Evolutionary conservation across 2,797 vertebrate genomes (phyloP).

Genomic region (Sebastiscus tertius): DNA sequence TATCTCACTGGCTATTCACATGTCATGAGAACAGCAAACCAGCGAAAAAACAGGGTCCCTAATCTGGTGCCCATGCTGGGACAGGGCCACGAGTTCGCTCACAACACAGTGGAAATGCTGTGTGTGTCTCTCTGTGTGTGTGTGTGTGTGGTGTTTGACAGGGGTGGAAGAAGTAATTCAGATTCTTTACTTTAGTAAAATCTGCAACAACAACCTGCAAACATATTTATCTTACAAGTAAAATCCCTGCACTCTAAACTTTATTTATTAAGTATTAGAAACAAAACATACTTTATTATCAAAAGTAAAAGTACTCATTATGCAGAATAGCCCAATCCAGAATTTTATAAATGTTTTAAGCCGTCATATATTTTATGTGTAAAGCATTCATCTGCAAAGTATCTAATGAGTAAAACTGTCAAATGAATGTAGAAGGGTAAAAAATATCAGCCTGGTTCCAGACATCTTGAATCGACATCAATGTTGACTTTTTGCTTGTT

Average conservation of each 20-base stretch:
- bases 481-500: no score
- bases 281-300: neutral
- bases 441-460: neutral
- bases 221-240: neutral
- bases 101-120: neutral
- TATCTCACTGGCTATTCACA: conserved; percentile 59
- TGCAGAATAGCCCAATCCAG: neutral
- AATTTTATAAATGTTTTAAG: neutral
- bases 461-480: neutral
- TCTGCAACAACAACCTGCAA: neutral
- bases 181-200: neutral
- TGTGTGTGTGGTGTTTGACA: neutral
- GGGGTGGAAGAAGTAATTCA: neutral
- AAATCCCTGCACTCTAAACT: neutral
- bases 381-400: neutral
- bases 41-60: conserved; percentile 38
- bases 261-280: neutral
- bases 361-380: neutral
- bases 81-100: conserved; percentile 47
- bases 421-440: neutral
- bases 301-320: neutral
- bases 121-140: conserved; percentile 7
- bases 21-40: conserved; percentile 63
- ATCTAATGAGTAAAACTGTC: neutral
- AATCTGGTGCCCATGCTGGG: conserved; percentile 76